Base-by-base conservation (phyloP, 2,113 vertebrate genomes). In the Microtus pennsylvanicus region DNA sequence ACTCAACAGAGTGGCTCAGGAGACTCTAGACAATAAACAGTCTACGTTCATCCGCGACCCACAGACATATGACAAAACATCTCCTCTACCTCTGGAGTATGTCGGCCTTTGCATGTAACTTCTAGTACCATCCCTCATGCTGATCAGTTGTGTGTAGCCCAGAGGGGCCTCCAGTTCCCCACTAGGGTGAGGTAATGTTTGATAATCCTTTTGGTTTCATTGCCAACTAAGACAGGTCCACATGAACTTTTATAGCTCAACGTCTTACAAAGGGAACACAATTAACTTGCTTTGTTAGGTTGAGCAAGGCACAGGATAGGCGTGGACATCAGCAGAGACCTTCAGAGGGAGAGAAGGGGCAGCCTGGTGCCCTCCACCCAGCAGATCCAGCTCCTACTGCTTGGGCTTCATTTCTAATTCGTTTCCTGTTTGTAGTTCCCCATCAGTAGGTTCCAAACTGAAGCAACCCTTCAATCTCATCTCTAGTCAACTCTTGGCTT, bases 211-310 rank as follows among this genome's bases (percentile, higher is more conserved):
- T 58, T 72, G 58, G 85, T 35, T 92, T 76, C 28, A 8, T 58
- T 78, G 45, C 17, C 47, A 75, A 12, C 11, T 78, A 47, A 28
- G 70, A 78, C 9, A 61, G 33, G 28, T 22, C 45, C 35, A 26
- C 61, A 58, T 90, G 70, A 92, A 76, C 69, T 78, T 88, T 88
- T 47, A 92, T 47, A 92, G 63, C 21, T 92, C 38, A 80, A 21
- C 17, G 61, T 72, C 75, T 72, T 74, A 17, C 82, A 55, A 76
- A 47, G 58, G 58, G 45, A 90, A 38, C n/a, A 58, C 11, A 85
- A 26, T 61, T 81, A n/a, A 24, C 33, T 38, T 61, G 81, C 61
- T 21, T 12, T 24, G 50, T 45, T 7, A 75, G 45, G 65, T 82
- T 77, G 52, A 96, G 87, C 21, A 94, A 91, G 58, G 45, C 58